A percentile compares a stretch with the other conserved stretches of the same genome.
These are phyloP conservation scores for Aproaerema taeniolella DNA, from an alignment of 2,888 invertebrate species.

Conservation along the genomic window DNA sequence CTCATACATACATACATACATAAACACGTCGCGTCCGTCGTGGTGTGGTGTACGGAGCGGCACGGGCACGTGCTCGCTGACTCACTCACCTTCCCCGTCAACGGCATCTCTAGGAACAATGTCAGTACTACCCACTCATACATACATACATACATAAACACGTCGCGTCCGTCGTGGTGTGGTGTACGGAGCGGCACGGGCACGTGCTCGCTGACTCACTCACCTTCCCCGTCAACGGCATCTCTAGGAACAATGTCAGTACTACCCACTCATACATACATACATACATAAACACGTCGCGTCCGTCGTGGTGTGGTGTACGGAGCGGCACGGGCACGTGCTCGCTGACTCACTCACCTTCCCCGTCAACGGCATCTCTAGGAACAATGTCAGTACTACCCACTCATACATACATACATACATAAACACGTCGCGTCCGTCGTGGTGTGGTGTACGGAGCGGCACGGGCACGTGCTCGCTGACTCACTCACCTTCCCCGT, in stretches of 20 bases:
- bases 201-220: constrained; percentile 94
- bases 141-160: background rate
- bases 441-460: constrained; percentile 90
- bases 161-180: constrained; percentile 95
- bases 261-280: background rate
- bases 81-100: constrained; percentile 96
- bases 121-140: constrained; percentile 48
- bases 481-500: constrained; percentile 98
- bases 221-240: constrained; percentile 98
- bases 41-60: constrained; percentile 90
- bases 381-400: constrained; percentile 84
- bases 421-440: constrained; percentile 82
- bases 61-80: constrained; percentile 93
- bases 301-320: constrained; percentile 93
- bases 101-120: constrained; percentile 95
- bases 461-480: constrained; percentile 91
- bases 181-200: constrained; percentile 90
- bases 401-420: background rate
- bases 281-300: constrained; percentile 43
- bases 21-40: no score
- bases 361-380: constrained; percentile 95
- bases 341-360: constrained; percentile 96
- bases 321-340: constrained; percentile 90
- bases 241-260: constrained; percentile 90
- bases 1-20: background rate